Evolutionary conservation across 2,888 invertebrate genomes (phyloP), one percentile per base, ranked within the genome.

Genomic region (Atherix ibis): DNA sequence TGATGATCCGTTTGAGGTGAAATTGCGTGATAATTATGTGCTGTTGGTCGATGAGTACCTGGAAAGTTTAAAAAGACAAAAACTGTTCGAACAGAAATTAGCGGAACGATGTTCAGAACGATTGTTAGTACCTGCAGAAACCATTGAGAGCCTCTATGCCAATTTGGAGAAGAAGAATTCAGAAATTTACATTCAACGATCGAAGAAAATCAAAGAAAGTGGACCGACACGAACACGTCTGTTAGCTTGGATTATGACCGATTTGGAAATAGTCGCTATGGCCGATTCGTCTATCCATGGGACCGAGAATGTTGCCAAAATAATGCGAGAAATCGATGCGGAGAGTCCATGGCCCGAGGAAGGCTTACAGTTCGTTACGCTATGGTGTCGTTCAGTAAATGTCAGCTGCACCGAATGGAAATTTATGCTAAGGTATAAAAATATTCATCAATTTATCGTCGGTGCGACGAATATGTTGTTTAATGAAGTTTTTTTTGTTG

Each of bases 1-100:
- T 44, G 98, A 98, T 53, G 97, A 98, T 70, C 95, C 95, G 0
- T 97, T 98, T 53, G 98, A 98, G 64, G 91, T 95, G 3, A 88
- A 87, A 51, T 65, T 98, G 5, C 73, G 94, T 1, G 92, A 95
- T 48, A 97, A 95, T 57, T 95, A 89, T 56, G 94, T 94, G 53
- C 65, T 97, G 1, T 58, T 94, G 30, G 88, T 89, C 50, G 97
- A 98, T 50, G 97, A 98, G 56, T 89, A 88, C 50, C 78, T 83
- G 47, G 97, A 98, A 56, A 85, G 87, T 51, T 70, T 88, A 48
- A 91, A 91, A 53, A 68, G 97, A 14, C 73, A 82, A 40, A 77
- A 82, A 36, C 79, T 91, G 69, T 66, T 97, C 17, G 91, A 92
- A 48, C 76, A 82, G 14, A 91, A 89, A 66, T 81, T 85, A 13